These are phyloP conservation scores for Apistogramma diplotaenia DNA, from an alignment of 2,113 vertebrate species.

Conservation along the genomic window DNA sequence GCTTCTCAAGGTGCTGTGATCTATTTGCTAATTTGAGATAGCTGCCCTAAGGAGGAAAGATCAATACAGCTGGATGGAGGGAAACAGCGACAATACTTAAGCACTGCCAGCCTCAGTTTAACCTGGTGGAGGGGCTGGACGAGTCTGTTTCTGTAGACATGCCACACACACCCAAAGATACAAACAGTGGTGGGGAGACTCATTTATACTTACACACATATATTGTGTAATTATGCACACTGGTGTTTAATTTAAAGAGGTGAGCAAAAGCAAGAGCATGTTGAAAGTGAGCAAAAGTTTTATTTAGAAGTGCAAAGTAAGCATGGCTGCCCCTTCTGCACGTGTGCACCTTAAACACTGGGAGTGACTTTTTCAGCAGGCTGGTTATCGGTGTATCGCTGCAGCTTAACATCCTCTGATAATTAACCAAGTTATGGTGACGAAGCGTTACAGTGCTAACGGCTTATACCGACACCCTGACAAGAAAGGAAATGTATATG, in stretches of 20 bases:
- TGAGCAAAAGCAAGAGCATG: neutral
- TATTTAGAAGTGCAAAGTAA: neutral
- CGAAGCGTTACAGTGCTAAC: neutral
- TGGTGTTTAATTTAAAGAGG: neutral
- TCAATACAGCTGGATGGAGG: constrained; percentile 30
- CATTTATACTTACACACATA: neutral
- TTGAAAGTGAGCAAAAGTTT: neutral
- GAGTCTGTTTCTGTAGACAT: neutral
- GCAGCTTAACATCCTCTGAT: neutral
- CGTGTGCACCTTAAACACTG: neutral
- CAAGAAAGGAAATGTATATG: neutral
- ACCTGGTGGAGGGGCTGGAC: neutral
- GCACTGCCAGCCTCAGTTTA: constrained; percentile 14
- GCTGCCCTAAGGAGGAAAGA: constrained; percentile 29
- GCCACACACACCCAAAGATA: neutral
- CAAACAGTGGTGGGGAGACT: neutral
- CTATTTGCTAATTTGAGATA: constrained; percentile 47
- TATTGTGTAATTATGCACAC: neutral
- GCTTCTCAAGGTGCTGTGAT: constrained; percentile 40
- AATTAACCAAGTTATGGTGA: neutral
- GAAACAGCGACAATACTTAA: constrained; percentile 15
- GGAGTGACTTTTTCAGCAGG: neutral
- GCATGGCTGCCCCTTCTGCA: neutral
- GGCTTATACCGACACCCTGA: neutral
- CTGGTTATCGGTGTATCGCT: neutral